These are phyloP conservation scores for Phanerotoma sp. DNA, from an alignment of 2,888 invertebrate genomes.

Conservation along the genomic window DNA sequence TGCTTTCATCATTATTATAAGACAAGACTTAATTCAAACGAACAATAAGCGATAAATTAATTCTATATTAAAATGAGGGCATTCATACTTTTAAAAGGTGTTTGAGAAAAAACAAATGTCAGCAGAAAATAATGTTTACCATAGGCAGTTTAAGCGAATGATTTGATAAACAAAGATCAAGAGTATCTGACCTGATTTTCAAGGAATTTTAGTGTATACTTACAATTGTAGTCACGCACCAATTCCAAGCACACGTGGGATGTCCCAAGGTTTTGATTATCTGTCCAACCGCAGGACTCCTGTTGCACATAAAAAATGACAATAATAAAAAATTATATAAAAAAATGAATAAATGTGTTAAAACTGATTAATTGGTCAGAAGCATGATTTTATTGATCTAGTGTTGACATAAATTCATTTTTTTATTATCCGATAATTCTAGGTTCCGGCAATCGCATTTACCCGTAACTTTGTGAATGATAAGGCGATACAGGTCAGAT, in stretches of 20 bases:
- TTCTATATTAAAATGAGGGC: no score
- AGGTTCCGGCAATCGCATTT: slow-evolving; percentile 17
- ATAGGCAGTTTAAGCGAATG: slow-evolving; percentile 7
- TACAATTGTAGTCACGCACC: slow-evolving; percentile 42
- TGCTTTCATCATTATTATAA: no score
- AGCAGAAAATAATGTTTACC: slow-evolving; percentile 23
- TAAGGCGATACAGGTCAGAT: slow-evolving; percentile 13
- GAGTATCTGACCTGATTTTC: slow-evolving; percentile 40
- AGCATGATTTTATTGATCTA: not conserved
- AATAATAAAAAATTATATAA: not conserved
- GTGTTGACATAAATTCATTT: not conserved
- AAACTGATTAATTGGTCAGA: not conserved
- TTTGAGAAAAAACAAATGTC: slow-evolving; percentile 29
- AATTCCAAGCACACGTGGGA: slow-evolving; percentile 15
- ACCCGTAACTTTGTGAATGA: slow-evolving; percentile 28
- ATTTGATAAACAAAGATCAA: slow-evolving; percentile 12
- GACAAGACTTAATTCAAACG: no score
- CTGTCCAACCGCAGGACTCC: not conserved
- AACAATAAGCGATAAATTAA: no score
- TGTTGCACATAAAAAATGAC: not conserved
- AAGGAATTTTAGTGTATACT: slow-evolving; percentile 34
- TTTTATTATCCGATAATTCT: not conserved
- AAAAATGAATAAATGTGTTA: not conserved
- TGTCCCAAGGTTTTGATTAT: not conserved
- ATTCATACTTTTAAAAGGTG: not conserved